A percentile compares a stretch with the other conserved stretches of the same genome.
Evolutionary conservation across 1,140 invertebrate genomes (phyloP).

Genomic region (Octopus bimaculoides): DNA sequence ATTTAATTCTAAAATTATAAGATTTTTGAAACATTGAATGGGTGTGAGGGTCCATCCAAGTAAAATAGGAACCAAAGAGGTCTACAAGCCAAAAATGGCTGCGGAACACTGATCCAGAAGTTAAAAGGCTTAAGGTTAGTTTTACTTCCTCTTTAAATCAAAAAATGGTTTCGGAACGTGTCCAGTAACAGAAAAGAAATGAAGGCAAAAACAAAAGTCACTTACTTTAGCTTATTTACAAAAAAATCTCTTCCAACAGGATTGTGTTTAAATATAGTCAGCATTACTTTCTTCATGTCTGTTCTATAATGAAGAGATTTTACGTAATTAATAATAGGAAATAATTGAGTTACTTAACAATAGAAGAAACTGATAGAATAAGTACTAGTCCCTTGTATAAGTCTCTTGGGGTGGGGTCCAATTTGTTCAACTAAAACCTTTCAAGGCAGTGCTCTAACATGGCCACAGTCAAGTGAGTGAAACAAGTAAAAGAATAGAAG

Average conservation of each 20-base stretch:
- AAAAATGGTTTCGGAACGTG: background rate
- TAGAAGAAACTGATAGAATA: background rate
- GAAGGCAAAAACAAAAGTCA: slow-evolving; percentile 5
- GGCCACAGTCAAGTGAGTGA: no score
- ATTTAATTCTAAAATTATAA: no score
- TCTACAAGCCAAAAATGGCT: no score
- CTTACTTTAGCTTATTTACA: slow-evolving; percentile 66
- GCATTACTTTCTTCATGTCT: slow-evolving; percentile 74
- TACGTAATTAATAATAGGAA: background rate
- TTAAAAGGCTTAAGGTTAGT: background rate
- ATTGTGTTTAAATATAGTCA: slow-evolving; percentile 81
- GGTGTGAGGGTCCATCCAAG: no score
- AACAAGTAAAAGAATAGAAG: no score
- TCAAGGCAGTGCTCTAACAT: no score
- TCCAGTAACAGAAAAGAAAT: background rate
- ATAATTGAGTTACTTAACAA: background rate
- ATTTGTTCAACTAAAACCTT: no score
- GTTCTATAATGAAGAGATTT: slow-evolving; percentile 56
- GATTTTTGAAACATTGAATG: no score
- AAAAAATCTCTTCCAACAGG: slow-evolving; percentile 69
- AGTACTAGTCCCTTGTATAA: no score
- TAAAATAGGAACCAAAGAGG: no score
- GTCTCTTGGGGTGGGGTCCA: no score
- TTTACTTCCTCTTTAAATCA: background rate
- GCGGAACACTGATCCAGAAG: background rate